These are phyloP conservation scores for Petrocephalus microphthalmus DNA, from an alignment of 2,113 vertebrate species.

Conservation along the genomic window DNA sequence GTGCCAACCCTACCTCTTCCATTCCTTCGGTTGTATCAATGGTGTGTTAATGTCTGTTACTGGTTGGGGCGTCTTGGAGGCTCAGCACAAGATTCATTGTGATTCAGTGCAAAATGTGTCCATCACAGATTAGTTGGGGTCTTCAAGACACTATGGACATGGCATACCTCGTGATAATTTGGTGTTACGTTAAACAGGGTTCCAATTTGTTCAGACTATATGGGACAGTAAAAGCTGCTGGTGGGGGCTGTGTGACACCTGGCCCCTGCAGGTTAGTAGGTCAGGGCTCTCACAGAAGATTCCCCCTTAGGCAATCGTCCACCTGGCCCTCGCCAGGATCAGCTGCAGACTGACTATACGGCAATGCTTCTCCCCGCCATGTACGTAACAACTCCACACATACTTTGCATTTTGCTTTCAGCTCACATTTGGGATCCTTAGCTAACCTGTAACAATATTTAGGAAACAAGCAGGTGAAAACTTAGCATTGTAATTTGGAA, in stretches of 20 bases:
- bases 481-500: not conserved
- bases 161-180: not conserved
- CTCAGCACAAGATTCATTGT: not conserved
- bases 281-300: no score
- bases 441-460: not conserved
- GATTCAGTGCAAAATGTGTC: not conserved
- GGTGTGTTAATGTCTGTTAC: not conserved
- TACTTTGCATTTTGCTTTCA: not conserved
- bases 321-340: no score
- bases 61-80: not conserved
- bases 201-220: not conserved
- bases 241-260: no score
- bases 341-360: no score
- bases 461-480: not conserved
- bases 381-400: not conserved
- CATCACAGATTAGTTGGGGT: not conserved
- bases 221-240: no score
- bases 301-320: no score
- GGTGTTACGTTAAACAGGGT: not conserved
- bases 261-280: no score
- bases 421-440: not conserved
- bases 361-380: no score
- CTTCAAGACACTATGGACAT: not conserved
- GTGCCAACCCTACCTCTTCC: not conserved
- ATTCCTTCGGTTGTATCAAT: not conserved